Base-by-base conservation (phyloP, 2,888 invertebrate species). In the Orthosia gothica region DNA sequence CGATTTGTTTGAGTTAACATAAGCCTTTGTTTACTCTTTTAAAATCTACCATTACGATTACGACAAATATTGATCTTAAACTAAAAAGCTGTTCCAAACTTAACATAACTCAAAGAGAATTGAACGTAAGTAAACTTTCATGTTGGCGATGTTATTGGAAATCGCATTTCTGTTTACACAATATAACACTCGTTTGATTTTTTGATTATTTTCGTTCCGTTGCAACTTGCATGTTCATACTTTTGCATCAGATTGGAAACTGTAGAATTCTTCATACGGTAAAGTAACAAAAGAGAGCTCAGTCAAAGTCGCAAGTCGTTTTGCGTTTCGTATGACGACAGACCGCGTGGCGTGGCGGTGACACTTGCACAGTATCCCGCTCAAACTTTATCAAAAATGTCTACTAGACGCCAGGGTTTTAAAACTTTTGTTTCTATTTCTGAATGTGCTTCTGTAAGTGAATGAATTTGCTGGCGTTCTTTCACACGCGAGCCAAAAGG, bases 251-350 rank as follows among this genome's bases (percentile, higher is more conserved):
- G 76, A 87, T 86, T 84, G 86, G 23, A 83, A 88, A 79, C 79
- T 80, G 52, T 81, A 86, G 83, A 89, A 87, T 87, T 90, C 81
- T 79, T 87, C 79, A 84, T 84, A 89, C 80, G 87, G 84, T 81
- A 87, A 86, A 78, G 88, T 88, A 85, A 92, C 89, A 93, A 93
- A 91, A 89, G 89, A 70, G 77, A 67, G 74, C 72, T 81, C 68
- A 80, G 81, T 89, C 90, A 91, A 91, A 92, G 91, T 87, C 87
- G 87, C 78, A 63, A 76, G 76, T 65, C 73, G 58, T 83, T 85
- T 86, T 69, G 83, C 86, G 88, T 86, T 81, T 40, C 54, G 82
- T 83, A 83, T 89, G 86, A 86, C 86, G 87, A 86, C 77, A 74
- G 26, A 70, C 65, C 67, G 20, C 52, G 55, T 20, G 49, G 26